Percentiles rank a stretch among this genome's conserved stretches.
These are phyloP conservation scores for Drosophila multiciliata DNA, from an alignment of 2,888 invertebrate genomes.

Conservation along the genomic window DNA sequence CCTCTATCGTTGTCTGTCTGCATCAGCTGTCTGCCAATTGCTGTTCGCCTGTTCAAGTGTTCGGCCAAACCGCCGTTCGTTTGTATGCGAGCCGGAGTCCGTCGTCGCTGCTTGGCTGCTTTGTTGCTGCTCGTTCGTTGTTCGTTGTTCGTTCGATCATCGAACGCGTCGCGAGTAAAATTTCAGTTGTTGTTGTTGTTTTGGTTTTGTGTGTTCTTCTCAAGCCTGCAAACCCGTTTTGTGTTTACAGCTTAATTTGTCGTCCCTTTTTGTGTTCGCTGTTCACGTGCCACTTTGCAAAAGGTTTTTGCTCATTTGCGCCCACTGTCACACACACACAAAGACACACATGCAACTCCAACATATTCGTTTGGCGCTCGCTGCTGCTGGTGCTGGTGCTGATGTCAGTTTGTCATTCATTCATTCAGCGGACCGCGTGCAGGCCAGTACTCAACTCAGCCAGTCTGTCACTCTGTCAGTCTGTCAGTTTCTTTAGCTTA, in stretches of 20 bases:
- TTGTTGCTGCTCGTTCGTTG: constrained; percentile 11
- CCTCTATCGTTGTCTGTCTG: constrained; percentile 43
- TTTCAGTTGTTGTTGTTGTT: constrained; percentile 26
- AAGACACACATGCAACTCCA: constrained; percentile 36
- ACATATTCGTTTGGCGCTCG: constrained; percentile 44
- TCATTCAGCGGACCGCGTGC: constrained; percentile 72
- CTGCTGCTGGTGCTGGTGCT: constrained; percentile 5
- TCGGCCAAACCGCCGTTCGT: constrained; percentile 81
- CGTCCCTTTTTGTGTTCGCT: constrained; percentile 27
- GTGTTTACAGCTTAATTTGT: constrained; percentile 78
- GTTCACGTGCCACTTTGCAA: constrained; percentile 74
- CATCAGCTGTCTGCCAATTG: constrained; percentile 31
- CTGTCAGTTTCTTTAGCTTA: constrained; percentile 41
- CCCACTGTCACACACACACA: constrained; percentile 31
- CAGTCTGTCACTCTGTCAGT: constrained; percentile 6
- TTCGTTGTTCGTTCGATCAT: constrained; percentile 69
- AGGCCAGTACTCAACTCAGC: constrained; percentile 64
- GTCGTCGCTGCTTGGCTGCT: background rate
- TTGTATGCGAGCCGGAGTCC: constrained; percentile 62
- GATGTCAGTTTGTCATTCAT: constrained; percentile 63
- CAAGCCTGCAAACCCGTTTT: constrained; percentile 64
- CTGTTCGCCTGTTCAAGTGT: constrained; percentile 73
- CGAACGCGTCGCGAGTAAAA: constrained; percentile 55
- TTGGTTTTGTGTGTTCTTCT: constrained; percentile 20
- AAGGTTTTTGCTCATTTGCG: constrained; percentile 69